Evolutionary conservation across 2,888 invertebrate genomes (phyloP), one percentile per base, ranked within the genome.

Genomic region (Drosophila trichaetosa): DNA sequence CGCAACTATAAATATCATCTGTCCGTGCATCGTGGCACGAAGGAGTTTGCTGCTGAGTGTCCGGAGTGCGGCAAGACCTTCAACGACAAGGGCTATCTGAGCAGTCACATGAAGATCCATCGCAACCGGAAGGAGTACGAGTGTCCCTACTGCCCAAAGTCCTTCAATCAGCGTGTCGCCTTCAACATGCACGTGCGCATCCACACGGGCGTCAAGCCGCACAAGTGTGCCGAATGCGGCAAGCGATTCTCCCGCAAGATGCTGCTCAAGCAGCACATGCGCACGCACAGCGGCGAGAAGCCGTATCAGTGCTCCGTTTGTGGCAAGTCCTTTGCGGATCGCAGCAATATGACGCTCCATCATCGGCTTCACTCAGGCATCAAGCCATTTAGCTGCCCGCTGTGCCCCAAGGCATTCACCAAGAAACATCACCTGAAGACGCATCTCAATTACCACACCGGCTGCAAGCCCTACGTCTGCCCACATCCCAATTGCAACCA

Each of bases 141-240:
- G 56, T 97, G 97, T 89, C 95, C 96, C 31, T 95, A 95, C 82
- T 97, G 97, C 87, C 96, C 96, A 1, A 97, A 97, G 92, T 95
- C 97, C 27, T 97, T 97, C 91, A 97, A 97, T 92, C 97, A 97
- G 92, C 94, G 97, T 38, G 97, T 97, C 7, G 97, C 97, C 11
- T 97, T 97, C 93, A 97, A 97, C 90, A 97, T 97, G 97, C 97
- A 97, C 91, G 95, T 96, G 2, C 94, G 97, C 69, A 97, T 97
- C 69, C 97, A 97, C 89, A 97, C 97, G 72, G 97, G 96, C 16
- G 94, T 96, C 1, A 97, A 97, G 85, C 97, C 97, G 0, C 97
- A 97, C 91, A 95, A 95, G 64, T 97, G 97, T 89, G 94, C 94
- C 4, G 95, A 96, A 72, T 97, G 97, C 87, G 96, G 96, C 49